Base-by-base conservation (phyloP, 2,888 invertebrate genomes). In the Microctonus aethiopoides region DNA sequence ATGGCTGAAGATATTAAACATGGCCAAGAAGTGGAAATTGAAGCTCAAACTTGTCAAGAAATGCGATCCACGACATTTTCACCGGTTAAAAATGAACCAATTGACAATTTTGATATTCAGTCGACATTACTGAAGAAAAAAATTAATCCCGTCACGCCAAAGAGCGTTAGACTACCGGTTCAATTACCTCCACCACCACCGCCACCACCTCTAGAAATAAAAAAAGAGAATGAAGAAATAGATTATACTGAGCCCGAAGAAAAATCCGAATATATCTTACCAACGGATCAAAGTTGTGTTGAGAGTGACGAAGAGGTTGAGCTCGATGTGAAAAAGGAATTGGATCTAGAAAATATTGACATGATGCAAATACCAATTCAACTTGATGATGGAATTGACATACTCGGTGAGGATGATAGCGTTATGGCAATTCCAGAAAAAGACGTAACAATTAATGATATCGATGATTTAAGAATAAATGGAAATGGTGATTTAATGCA, bases 341-440 rank as follows among this genome's bases (percentile, higher is more conserved):
- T 86, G 66, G 91, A 91, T 80, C 82, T 91, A 26, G 90, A 91
- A 70, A 89, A 89, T 16, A 90, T 91, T 64, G 93, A 94, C 77
- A 93, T 94, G 91, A 93, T 93, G 92, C 92, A 92, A 72, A 85
- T 94, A 63, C 93, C 93, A 0, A 91, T 94, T 67, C 93, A 93
- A 83, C 84, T 94, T 73, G 93, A 92, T 22, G 93, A 93, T 77
- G 81, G 90, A 82, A 77, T 87, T 56, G 89, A 89, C 72, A 89
- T 89, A 72, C 82, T 90, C 59, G 86, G 85, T 65, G 85, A 85
- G 46, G 81, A 82, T 16, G 83, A 83, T 13, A 77, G 76, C 22
- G 79, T 83, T 10, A 83, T 84, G 32, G 73, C 81, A n/a, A 80
- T 85, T 70, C 76, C 84, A 1, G 84, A 84, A 36, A 83, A 85